phyloP scores from a whole-genome alignment of 2,888 invertebrate species.

The Aproaerema taeniolella region DNA sequence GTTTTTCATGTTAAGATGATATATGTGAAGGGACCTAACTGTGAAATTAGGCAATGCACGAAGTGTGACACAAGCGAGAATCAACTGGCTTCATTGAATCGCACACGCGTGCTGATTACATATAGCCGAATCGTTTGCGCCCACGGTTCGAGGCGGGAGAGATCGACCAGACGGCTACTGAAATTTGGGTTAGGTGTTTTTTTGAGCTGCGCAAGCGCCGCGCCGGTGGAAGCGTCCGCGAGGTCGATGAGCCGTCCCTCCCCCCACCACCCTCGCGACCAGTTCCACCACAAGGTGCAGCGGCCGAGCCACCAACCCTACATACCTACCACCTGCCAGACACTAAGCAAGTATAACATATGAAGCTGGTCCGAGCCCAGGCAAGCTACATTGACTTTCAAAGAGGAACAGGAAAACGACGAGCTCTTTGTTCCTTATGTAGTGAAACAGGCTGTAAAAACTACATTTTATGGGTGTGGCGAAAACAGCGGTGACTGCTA shows the following conservation, averaged over 20 bases:
- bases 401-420: constrained; percentile 27
- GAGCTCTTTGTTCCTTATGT: no score
- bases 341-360: constrained; percentile 58
- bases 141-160: constrained; percentile 43
- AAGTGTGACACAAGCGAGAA: constrained; percentile 24
- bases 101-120: constrained; percentile 55
- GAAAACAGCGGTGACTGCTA: no score
- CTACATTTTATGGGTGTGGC: no score
- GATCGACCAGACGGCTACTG: constrained; percentile 66
- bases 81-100: constrained; percentile 30
- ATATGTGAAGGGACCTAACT: no score
- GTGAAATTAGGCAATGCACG: background rate
- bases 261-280: constrained; percentile 46
- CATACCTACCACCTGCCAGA: constrained; percentile 74
- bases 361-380: constrained; percentile 3
- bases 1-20: no score
- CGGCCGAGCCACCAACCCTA: constrained; percentile 58
- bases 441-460: no score
- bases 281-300: constrained; percentile 71
- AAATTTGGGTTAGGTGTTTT: constrained; percentile 72
- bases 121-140: constrained; percentile 34
- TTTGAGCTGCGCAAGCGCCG: constrained; percentile 53
- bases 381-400: constrained; percentile 31
- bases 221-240: constrained; percentile 36
- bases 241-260: constrained; percentile 59